Conservation (phyloP, 2,797 vertebrate species). For the Ctenopoma kingsleyae region DNA sequence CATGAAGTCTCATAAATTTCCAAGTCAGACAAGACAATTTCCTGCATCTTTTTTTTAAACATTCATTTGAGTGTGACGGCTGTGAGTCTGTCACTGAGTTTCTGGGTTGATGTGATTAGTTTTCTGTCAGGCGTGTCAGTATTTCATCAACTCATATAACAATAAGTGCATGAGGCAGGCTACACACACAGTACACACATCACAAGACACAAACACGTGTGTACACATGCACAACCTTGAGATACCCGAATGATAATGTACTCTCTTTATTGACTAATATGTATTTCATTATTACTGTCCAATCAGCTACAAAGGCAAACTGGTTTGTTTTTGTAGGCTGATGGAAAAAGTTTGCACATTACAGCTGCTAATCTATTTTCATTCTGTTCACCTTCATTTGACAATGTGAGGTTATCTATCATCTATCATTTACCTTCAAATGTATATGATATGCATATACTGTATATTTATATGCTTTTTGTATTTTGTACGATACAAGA, state of each 20-base stretch:
- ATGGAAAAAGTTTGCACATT: background rate
- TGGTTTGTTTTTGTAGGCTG: background rate
- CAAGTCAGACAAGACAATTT: slow-evolving; percentile 20
- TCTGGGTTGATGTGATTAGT: slow-evolving; percentile 63
- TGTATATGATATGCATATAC: too few relatives aligned
- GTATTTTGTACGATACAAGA: too few relatives aligned
- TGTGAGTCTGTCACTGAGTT: slow-evolving; percentile 55
- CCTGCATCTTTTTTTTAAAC: slow-evolving; percentile 40
- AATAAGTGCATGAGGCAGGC: slow-evolving; percentile 10
- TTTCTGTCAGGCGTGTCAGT: slow-evolving; percentile 44
- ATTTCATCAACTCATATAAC: slow-evolving; percentile 46
- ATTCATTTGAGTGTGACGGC: slow-evolving; percentile 63
- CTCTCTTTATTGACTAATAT: slow-evolving; percentile 39
- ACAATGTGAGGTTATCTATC: too few relatives aligned
- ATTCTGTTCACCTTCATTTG: too few relatives aligned
- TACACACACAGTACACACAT: background rate
- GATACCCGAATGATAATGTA: slow-evolving; percentile 23
- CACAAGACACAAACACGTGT: background rate
- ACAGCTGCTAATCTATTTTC: too few relatives aligned
- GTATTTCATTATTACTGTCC: slow-evolving; percentile 38
- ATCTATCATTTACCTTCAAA: too few relatives aligned
- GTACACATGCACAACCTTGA: slow-evolving; percentile 6
- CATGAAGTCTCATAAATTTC: slow-evolving; percentile 51
- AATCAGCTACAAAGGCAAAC: slow-evolving; percentile 7
- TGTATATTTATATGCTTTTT: too few relatives aligned